Conservation (phyloP, 2,888 invertebrate genomes). For the Tortrix viridana region DNA sequence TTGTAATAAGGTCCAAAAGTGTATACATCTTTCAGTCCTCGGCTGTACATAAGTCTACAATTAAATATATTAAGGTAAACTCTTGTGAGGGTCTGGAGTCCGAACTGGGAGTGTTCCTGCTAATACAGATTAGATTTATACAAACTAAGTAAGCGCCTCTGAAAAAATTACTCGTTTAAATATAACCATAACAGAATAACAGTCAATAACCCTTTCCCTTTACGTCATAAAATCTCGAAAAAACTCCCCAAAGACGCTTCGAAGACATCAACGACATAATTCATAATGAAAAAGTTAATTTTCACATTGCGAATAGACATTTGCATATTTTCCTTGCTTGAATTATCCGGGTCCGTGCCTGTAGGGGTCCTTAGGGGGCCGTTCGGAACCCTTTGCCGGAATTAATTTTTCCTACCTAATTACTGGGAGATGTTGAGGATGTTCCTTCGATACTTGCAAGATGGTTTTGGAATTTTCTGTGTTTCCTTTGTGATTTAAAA, state of each 20-base stretch:
- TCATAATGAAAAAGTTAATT: constrained; percentile 85
- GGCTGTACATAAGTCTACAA: too few relatives aligned
- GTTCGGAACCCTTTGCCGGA: constrained; percentile 76
- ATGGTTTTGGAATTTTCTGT: constrained; percentile 50
- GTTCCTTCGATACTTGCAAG: constrained; percentile 42
- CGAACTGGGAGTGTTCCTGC: too few relatives aligned
- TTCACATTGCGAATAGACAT: constrained; percentile 72
- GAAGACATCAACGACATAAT: constrained; percentile 81
- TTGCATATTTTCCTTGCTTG: constrained; percentile 80
- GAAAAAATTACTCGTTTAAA: constrained; percentile 5
- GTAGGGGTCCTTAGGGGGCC: constrained; percentile 69
- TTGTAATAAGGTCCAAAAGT: too few relatives aligned
- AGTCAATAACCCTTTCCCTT: constrained; percentile 34
- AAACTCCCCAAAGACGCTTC: constrained; percentile 76
- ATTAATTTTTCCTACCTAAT: constrained; percentile 83
- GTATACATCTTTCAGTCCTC: too few relatives aligned
- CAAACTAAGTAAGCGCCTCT: neutral
- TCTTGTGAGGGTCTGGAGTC: too few relatives aligned
- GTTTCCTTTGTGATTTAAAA: constrained; percentile 45
- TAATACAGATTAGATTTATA: too few relatives aligned
- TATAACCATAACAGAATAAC: constrained; percentile 29
- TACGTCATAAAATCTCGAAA: constrained; percentile 74
- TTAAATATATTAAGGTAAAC: too few relatives aligned
- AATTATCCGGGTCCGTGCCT: constrained; percentile 76
- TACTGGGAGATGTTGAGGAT: constrained; percentile 70